These are phyloP conservation scores for Bradypodion ventrale DNA, from an alignment of 2,797 vertebrate genomes.

Conservation along the genomic window DNA sequence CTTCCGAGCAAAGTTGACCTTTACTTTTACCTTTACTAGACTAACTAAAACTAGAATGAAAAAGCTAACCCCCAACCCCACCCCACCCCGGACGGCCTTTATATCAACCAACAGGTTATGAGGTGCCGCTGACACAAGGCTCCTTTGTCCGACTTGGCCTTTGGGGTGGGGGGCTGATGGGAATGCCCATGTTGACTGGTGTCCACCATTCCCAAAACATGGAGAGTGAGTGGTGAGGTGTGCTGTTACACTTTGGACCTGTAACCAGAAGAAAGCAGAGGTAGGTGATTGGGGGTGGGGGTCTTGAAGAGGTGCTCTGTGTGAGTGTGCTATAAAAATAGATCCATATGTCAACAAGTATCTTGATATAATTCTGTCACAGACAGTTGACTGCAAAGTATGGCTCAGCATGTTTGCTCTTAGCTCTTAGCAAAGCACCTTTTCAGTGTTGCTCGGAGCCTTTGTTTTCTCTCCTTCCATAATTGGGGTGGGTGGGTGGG, in stretches of 20 bases:
- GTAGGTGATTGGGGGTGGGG: too few species aligned
- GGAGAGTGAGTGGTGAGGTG: neutral
- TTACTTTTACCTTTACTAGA: too few species aligned
- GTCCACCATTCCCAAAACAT: neutral
- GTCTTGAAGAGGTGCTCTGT: neutral
- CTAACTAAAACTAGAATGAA: too few species aligned
- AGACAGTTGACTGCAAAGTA: conserved; percentile 41
- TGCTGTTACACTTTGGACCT: neutral
- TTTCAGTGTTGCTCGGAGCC: conserved; percentile 85
- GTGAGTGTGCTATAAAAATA: conserved; percentile 13
- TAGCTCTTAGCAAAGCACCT: conserved; percentile 65
- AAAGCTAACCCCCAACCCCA: too few species aligned
- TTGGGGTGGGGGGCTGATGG: too few species aligned
- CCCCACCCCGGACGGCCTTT: too few species aligned
- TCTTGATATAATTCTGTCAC: conserved; percentile 31
- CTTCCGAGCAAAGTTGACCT: too few species aligned
- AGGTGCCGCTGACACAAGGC: too few species aligned
- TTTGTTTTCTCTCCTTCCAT: conserved; percentile 82
- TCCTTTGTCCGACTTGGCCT: too few species aligned
- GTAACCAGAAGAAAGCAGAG: neutral
- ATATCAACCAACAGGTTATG: too few species aligned
- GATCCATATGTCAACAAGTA: neutral
- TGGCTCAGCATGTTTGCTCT: conserved; percentile 63
- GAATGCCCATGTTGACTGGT: too few species aligned
- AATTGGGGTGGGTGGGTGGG: too few species aligned